Evolutionary conservation across 1,140 invertebrate genomes (phyloP), one percentile per base, ranked within the genome.

Genomic region (Armadillidium nasatum): DNA sequence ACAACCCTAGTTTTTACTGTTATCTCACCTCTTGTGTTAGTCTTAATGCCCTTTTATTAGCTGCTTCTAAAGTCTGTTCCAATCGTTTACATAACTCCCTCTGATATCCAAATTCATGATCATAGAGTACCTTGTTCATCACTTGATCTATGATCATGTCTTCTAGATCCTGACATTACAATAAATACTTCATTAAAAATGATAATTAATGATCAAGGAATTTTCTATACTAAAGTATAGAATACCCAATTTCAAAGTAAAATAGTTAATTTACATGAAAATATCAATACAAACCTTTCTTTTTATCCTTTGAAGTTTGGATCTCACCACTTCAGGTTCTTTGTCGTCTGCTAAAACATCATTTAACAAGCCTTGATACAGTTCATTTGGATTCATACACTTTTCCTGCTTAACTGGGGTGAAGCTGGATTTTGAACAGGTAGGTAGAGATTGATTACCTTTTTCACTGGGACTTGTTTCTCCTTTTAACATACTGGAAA

Each of bases 101-200:
- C 67, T 91, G 84, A 80, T 90, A 89, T 15, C 89, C 90, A 72
- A 91, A 87, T 82, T 89, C 89, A 82, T 89, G 90, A 75, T 88
- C 88, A 82, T 91, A 88, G 10, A 91, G 86, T 50, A 92, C 88
- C 9, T 87, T 88, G 84, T 93, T 91, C n/a, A 90, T 89, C 19
- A 91, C 88, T 85, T 92, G 92, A 78, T 91, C 87, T 75, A 92
- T 84, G 77, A 91, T 87, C 79, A 92, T 86, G 81, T 92, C 90
- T 84, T 93, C 90, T 23, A 93, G 82, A 83, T 92, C 89, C 79
- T 89, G 84, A 33, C 1, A 33, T 33, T 33, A 1, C 33, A 33
- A 33, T 33, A 33, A 33, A 33, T 6, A 33, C 33, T 33, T n/a
- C 33, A 6, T 33, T 3, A 33, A 33, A 6, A 33, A 33, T 33